Percentiles rank a stretch among this genome's conserved stretches.
phyloP scores from a whole-genome alignment of 2,888 invertebrate genomes.

The Galeruca laticollis region DNA sequence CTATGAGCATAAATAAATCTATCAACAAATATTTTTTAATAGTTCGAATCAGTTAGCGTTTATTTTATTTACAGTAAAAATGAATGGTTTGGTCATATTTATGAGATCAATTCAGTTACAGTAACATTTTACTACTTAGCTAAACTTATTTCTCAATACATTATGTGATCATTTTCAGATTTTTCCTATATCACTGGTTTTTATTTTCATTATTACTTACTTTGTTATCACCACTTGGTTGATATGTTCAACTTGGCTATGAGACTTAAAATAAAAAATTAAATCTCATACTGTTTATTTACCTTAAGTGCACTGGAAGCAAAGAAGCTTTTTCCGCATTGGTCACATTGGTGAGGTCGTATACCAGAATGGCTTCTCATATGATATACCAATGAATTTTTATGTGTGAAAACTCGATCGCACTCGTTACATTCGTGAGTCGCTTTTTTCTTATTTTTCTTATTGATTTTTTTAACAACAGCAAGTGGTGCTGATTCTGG shows the following conservation, averaged over 20 bases:
- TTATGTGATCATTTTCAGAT: no score
- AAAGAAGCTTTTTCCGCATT: conserved; percentile 87
- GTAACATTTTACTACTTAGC: no score
- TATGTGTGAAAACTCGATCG: conserved; percentile 80
- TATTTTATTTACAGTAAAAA: background rate
- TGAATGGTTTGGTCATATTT: background rate
- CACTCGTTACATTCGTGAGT: conserved; percentile 74
- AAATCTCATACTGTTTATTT: conserved; percentile 2
- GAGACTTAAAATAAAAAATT: background rate
- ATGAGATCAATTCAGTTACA: background rate
- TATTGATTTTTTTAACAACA: conserved; percentile 61
- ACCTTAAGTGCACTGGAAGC: conserved; percentile 82
- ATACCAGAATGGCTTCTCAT: conserved; percentile 81
- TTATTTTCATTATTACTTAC: no score
- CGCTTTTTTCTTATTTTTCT: conserved; percentile 61
- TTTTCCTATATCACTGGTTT: no score
- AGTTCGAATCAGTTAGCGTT: background rate
- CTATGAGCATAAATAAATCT: conserved; percentile 15
- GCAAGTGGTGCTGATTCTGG: conserved; percentile 52
- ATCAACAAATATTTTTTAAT: no score
- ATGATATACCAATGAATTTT: conserved; percentile 88
- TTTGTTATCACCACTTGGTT: no score
- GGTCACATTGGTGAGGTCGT: conserved; percentile 81
- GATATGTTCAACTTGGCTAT: background rate
- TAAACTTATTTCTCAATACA: no score